Evolutionary conservation across 2,888 invertebrate species (phyloP).

Genomic region (Harmothoe impar): DNA sequence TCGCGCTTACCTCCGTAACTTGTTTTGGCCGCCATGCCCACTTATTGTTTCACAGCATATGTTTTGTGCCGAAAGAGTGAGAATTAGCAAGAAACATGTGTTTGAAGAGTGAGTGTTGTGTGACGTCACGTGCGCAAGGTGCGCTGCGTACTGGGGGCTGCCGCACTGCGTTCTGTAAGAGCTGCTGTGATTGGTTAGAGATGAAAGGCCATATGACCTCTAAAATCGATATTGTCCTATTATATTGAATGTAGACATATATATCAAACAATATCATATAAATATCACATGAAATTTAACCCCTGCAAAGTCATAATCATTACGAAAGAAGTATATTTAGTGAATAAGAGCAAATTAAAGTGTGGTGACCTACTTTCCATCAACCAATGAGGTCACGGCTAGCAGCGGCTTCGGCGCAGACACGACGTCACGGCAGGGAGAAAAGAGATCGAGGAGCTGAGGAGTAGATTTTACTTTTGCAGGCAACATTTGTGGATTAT

Average conservation of each 20-base stretch:
- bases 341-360: too few relatives aligned
- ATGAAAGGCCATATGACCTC: background rate
- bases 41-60: background rate
- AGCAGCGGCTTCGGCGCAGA: constrained; percentile 16
- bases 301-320: too few relatives aligned
- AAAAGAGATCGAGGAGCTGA: constrained; percentile 35
- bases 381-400: constrained; percentile 33
- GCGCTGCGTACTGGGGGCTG: background rate
- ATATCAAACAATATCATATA: too few relatives aligned
- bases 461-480: constrained; percentile 15
- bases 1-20: background rate
- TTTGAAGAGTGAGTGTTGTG: background rate
- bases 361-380: constrained; percentile 34
- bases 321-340: too few relatives aligned
- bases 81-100: background rate
- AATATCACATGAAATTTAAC: too few relatives aligned
- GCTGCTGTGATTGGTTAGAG: constrained; percentile 9
- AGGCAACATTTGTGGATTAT: constrained; percentile 43
- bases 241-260: too few relatives aligned
- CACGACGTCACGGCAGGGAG: constrained; percentile 53
- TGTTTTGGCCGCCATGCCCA: constrained; percentile 57
- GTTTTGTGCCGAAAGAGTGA: background rate
- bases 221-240: background rate
- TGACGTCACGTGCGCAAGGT: constrained; percentile 63
- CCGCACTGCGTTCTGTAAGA: background rate